phyloP scores from a whole-genome alignment of 2,113 vertebrate species.

The Serinus canaria region DNA sequence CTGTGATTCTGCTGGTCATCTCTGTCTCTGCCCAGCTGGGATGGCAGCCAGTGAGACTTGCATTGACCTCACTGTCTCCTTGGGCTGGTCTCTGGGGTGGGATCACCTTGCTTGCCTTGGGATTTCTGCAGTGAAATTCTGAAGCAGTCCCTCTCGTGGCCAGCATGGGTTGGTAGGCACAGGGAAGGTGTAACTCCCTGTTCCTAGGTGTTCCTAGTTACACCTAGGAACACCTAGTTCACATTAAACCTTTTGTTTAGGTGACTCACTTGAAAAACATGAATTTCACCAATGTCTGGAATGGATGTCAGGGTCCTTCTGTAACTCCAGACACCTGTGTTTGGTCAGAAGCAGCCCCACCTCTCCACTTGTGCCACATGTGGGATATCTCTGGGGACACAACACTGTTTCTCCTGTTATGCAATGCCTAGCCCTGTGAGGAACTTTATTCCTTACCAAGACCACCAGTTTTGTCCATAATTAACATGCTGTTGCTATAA shows the following conservation, averaged over 20 bases:
- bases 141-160: not conserved
- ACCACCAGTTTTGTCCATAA: not conserved
- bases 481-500: not conserved
- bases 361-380: not conserved
- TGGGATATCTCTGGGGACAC: not conserved
- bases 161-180: rapidly evolving
- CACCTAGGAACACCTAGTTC: no score
- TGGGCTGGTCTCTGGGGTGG: not conserved
- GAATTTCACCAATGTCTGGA: not conserved
- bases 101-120: not conserved
- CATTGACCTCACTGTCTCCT: not conserved
- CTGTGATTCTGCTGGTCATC: not conserved
- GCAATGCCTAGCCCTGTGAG: not conserved
- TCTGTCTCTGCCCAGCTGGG: not conserved
- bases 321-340: rapidly evolving
- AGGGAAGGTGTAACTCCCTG: not conserved
- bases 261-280: not conserved
- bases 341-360: not conserved
- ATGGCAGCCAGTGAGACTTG: rapidly evolving
- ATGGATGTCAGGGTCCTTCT: not conserved
- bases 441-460: not conserved
- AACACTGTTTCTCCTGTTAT: not conserved
- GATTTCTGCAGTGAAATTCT: not conserved
- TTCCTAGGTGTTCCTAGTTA: no score
- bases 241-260: not conserved